A percentile compares a stretch with the other conserved stretches of the same genome.
Evolutionary conservation across 2,797 vertebrate genomes (phyloP).

Genomic region (Hafferia zeledoni): DNA sequence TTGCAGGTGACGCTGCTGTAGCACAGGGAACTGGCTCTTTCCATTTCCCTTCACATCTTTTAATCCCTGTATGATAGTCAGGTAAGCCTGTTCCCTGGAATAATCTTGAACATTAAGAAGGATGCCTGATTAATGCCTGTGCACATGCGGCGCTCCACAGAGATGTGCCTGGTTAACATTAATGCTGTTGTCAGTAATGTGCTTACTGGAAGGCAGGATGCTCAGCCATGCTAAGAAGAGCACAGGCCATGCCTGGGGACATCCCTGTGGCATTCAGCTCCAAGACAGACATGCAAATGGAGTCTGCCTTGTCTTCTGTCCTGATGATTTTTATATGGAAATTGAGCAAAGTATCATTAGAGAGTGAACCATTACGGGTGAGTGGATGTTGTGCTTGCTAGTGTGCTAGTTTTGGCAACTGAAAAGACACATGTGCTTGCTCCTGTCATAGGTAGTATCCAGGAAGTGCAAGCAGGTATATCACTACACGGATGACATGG

Average conservation of each 20-base stretch:
- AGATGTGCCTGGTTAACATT: neutral
- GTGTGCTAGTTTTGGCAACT: neutral
- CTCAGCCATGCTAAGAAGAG: neutral
- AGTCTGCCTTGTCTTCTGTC: neutral
- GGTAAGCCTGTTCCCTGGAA: neutral
- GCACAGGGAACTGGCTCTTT: neutral
- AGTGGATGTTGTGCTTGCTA: neutral
- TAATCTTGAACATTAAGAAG: neutral
- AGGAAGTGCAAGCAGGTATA: neutral
- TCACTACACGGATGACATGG: neutral
- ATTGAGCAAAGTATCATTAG: neutral
- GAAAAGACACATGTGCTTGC: neutral
- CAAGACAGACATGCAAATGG: neutral
- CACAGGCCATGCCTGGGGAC: neutral
- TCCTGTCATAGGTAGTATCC: neutral
- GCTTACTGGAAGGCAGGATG: neutral
- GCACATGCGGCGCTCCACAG: accelerated
- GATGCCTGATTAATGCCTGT: neutral
- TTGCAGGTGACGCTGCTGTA: neutral
- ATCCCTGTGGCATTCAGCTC: neutral
- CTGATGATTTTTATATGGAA: neutral
- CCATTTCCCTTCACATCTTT: neutral
- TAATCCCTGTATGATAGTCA: neutral
- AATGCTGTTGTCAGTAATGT: neutral
- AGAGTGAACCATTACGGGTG: neutral